These are phyloP conservation scores for Sinella curviseta DNA, from an alignment of 1,140 invertebrate genomes.

Conservation along the genomic window DNA sequence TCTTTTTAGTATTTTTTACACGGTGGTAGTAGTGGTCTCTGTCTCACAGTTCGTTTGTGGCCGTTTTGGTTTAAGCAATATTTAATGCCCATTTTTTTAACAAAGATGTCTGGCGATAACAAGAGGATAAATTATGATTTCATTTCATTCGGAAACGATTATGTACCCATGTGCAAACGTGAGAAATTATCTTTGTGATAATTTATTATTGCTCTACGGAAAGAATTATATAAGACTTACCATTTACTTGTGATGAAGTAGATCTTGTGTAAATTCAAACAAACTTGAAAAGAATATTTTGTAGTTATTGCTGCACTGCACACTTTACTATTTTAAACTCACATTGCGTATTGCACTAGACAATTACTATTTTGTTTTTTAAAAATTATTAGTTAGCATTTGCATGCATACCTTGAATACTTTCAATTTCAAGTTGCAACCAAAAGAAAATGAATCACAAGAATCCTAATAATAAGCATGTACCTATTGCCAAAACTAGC, in stretches of 20 bases:
- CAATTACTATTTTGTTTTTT: no score
- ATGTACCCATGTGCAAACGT: not conserved
- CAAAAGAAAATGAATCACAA: no score
- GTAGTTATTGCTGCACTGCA: no score
- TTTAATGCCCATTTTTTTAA: not conserved
- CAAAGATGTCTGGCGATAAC: not conserved
- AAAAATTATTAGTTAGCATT: no score
- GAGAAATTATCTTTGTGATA: not conserved
- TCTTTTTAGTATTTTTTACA: not conserved
- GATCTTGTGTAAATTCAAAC: no score
- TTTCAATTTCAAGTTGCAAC: no score
- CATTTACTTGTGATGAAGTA: no score
- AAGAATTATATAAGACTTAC: not conserved
- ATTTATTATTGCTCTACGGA: not conserved
- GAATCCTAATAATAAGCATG: no score
- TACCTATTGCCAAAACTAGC: not conserved
- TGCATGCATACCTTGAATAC: no score
- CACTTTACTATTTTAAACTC: no score
- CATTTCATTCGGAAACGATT: not conserved
- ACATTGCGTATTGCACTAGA: no score
- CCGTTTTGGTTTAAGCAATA: not conserved
- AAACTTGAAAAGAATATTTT: no score
- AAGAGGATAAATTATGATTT: not conserved
- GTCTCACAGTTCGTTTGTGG: not conserved
- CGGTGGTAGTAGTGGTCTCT: not conserved